Evolutionary conservation across 2,888 invertebrate species (phyloP).

Genomic region (Tillus elongatus): DNA sequence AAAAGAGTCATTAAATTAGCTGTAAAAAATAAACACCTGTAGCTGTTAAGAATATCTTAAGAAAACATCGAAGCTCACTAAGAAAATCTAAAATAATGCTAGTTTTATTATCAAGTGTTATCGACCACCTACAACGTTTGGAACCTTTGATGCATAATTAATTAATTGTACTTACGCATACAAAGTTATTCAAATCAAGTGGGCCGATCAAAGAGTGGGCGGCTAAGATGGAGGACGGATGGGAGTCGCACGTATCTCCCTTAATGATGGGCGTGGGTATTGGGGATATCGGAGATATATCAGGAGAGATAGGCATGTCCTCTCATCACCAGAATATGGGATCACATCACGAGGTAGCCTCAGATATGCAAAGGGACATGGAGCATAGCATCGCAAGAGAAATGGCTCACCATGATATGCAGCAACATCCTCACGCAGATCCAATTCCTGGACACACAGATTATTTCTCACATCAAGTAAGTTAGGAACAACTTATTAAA

Average conservation of each 20-base stretch:
- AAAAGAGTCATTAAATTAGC: no score
- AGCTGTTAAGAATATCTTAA: no score
- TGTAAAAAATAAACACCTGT: no score
- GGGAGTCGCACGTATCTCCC: constrained; percentile 42
- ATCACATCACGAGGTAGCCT: constrained; percentile 25
- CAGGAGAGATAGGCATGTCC: constrained; percentile 33
- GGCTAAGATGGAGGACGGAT: constrained; percentile 42
- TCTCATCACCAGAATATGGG: constrained; percentile 24
- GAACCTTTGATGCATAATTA: constrained; percentile 21
- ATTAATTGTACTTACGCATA: constrained; percentile 22
- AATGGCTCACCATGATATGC: constrained; percentile 21
- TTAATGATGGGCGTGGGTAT: constrained; percentile 42
- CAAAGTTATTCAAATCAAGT: constrained; percentile 23
- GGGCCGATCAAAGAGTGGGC: constrained; percentile 26
- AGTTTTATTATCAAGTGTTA: no score
- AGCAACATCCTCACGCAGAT: constrained; percentile 25
- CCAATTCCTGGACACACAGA: constrained; percentile 25
- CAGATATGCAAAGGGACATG: constrained; percentile 32
- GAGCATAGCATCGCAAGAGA: constrained; percentile 23
- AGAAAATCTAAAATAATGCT: no score
- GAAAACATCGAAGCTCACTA: no score
- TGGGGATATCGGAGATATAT: constrained; percentile 32
- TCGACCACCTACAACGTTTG: constrained; percentile 23
- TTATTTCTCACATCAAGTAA: constrained; percentile 35
- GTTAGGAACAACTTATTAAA: no score